A percentile compares a stretch with the other conserved stretches of the same genome.
phyloP scores from a whole-genome alignment of 2,888 invertebrate species.

The Drosophila dives region DNA sequence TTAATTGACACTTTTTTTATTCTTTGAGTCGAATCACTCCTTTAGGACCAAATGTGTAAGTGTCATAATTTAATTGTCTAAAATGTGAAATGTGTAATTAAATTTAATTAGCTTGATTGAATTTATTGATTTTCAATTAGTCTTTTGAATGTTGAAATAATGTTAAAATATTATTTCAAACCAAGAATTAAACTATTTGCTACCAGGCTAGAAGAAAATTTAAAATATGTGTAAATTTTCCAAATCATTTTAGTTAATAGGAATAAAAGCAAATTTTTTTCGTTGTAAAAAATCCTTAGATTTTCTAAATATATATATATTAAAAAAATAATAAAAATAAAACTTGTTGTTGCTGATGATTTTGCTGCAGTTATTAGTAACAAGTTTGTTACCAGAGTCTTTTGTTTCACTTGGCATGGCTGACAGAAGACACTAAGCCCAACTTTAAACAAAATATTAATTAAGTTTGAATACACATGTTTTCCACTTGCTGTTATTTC shows the following conservation, averaged over 20 bases:
- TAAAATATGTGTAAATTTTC: background rate
- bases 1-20: background rate
- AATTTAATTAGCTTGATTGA: background rate
- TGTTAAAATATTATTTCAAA: background rate
- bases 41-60: background rate
- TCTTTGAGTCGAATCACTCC: background rate
- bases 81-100: background rate
- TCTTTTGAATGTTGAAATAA: background rate
- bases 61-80: background rate
- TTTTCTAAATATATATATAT: background rate
- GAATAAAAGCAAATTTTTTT: background rate
- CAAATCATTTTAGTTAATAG: background rate
- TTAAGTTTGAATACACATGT: slow-evolving; percentile 42
- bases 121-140: background rate
- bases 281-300: background rate
- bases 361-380: slow-evolving; percentile 3
- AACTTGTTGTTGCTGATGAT: background rate
- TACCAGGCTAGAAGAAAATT: background rate
- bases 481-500: slow-evolving; percentile 10
- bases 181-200: background rate
- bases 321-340: slow-evolving; percentile 2
- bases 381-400: slow-evolving; percentile 54
- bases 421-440: background rate
- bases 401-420: slow-evolving; percentile 28
- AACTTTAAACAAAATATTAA: slow-evolving; percentile 30